These are phyloP conservation scores for Euzetes globulus DNA, from an alignment of 2,888 invertebrate species.

Conservation along the genomic window DNA sequence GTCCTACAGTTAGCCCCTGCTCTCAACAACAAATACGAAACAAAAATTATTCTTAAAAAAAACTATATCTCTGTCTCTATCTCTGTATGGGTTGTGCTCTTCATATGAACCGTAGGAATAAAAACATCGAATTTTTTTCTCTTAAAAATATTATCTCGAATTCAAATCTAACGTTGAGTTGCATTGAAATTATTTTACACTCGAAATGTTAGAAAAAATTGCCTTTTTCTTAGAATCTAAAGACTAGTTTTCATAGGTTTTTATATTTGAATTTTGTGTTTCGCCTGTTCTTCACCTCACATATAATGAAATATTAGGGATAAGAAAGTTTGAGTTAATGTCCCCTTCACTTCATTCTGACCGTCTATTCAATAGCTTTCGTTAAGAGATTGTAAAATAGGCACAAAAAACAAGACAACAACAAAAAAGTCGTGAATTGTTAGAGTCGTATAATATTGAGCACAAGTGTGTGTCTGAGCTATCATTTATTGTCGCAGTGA, in stretches of 20 bases:
- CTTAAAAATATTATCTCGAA: neutral
- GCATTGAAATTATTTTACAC: neutral
- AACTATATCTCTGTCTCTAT: slow-evolving; percentile 4
- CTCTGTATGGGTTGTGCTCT: slow-evolving; percentile 17
- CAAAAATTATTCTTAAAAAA: too few relatives aligned
- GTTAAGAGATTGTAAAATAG: too few relatives aligned
- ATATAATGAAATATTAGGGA: too few relatives aligned
- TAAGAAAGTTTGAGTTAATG: neutral
- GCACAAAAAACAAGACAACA: neutral
- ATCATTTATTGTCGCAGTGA: slow-evolving; percentile 20
- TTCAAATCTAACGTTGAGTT: neutral
- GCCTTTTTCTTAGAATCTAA: neutral
- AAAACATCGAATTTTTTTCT: neutral
- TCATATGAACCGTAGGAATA: neutral
- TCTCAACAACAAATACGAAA: neutral
- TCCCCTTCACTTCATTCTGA: neutral
- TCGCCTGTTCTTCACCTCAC: too few relatives aligned
- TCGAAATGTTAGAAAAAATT: neutral
- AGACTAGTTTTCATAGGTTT: slow-evolving; percentile 5
- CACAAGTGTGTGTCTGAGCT: neutral
- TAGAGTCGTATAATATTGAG: neutral
- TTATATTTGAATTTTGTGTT: neutral
- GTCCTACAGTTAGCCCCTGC: neutral
- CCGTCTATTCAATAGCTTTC: neutral
- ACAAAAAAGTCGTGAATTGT: neutral